A percentile compares a stretch with the other conserved stretches of the same genome.
Conservation (phyloP, 2,888 invertebrate genomes). For the Campoplex nolae region DNA sequence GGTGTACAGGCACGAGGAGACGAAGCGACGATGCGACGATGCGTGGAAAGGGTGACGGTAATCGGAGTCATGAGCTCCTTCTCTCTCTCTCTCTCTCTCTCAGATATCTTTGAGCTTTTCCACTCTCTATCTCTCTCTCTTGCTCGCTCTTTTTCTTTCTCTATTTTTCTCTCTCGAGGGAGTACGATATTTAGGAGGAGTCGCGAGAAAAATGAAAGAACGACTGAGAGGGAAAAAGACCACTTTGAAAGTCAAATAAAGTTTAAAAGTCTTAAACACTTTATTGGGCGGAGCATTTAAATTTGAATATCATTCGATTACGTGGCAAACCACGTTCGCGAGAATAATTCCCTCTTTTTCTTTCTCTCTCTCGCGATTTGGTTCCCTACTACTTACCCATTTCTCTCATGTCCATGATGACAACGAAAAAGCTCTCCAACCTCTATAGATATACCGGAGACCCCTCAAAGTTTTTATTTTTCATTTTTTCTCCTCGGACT, state of each 20-base stretch:
- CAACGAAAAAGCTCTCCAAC: slow-evolving; percentile 8
- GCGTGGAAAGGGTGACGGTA: slow-evolving; percentile 62
- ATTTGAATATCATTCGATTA: slow-evolving; percentile 83
- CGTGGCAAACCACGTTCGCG: slow-evolving; percentile 69
- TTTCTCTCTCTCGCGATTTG: neutral
- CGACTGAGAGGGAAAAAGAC: slow-evolving; percentile 35
- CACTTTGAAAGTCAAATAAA: slow-evolving; percentile 81
- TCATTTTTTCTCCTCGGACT: slow-evolving; percentile 72
- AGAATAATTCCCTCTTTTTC: slow-evolving; percentile 30
- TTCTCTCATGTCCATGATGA: slow-evolving; percentile 3
- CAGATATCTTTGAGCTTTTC: slow-evolving; percentile 41
- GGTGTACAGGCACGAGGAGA: slow-evolving; percentile 11
- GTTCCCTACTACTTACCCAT: neutral
- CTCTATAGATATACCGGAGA: neutral
- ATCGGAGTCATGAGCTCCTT: slow-evolving; percentile 62
- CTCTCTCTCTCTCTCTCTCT: slow-evolving; percentile 35
- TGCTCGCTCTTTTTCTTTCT: slow-evolving; percentile 40
- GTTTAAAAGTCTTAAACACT: slow-evolving; percentile 81
- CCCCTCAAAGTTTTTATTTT: slow-evolving; percentile 50
- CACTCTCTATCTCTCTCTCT: slow-evolving; percentile 31
- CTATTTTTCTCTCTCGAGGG: slow-evolving; percentile 3
- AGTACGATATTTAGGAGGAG: slow-evolving; percentile 26
- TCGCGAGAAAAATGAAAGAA: slow-evolving; percentile 20
- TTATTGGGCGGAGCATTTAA: slow-evolving; percentile 81
- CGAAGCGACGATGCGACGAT: slow-evolving; percentile 43